Base-by-base conservation (phyloP, 1,140 invertebrate species). In the Doryteuthis pealeii region DNA sequence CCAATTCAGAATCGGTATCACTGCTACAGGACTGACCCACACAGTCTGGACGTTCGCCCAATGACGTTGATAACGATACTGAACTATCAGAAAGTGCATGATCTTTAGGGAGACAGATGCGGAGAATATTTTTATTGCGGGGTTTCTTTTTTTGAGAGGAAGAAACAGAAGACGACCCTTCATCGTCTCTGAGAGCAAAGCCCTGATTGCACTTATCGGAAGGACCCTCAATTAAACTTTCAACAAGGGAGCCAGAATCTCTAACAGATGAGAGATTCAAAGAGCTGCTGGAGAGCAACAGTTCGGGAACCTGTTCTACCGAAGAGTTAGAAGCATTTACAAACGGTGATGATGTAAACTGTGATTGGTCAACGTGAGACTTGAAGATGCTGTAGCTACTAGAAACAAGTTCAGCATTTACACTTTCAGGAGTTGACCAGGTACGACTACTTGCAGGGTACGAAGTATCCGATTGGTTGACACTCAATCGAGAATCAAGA, bases 11-110 rank as follows among this genome's bases (percentile, higher is more conserved):
- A 6, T 62, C 54, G 6, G 54, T n/a, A 49, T 49, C 45, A 62
- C 18, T 62, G 54, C 54, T 62, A 62, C 54, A 62, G 10, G 54
- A 62, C 54, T 62, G 54, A 62, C 54, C 54, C 6, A 62, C 54
- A 22, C 54, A 62, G 26, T 62, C 54, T n/a, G 54, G 54, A 22
- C 54, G 18, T 62, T 62, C 54, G 5, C 54, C 54, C 18, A 62
- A 28, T 14, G 54, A 62, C 6, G 26, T 28, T 6, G 54, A 62
- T 18, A 62, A 28, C 18, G 54, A 62, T 6, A 62, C 54, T 62
- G 54, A 62, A 62, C 54, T 62, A 62, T 62, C 54, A 15, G 54
- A 62, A 28, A 62, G 54, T 6, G 54, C 18, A 40, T 3, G 35
- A 40, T 40, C 35, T 10, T 5, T 40, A 40, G 4, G 35, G 3